Evolutionary conservation across 2,113 vertebrate species (phyloP).

Genomic region (Mandrillus leucophaeus): DNA sequence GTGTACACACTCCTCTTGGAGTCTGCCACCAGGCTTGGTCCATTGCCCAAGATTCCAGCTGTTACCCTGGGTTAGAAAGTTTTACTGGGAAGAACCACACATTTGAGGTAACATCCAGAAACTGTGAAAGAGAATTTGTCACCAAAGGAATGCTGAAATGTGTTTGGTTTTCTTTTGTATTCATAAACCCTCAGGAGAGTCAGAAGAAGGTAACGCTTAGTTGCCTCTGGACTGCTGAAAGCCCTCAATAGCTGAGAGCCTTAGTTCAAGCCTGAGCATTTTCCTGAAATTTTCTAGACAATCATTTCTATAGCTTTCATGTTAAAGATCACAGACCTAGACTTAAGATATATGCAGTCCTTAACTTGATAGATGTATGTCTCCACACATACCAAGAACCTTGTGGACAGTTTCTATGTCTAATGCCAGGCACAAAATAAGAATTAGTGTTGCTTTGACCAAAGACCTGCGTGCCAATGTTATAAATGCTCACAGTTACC

Average conservation of each 20-base stretch:
- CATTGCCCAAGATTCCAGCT: not conserved
- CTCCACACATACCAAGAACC: not conserved
- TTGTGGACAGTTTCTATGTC: not conserved
- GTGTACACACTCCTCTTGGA: accelerated
- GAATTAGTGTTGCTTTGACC: not conserved
- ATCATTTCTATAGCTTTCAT: not conserved
- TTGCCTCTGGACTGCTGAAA: not conserved
- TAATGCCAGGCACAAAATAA: not conserved
- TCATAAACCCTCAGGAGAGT: not conserved
- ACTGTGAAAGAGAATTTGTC: not conserved
- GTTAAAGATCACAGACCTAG: not conserved
- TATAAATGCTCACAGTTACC: accelerated
- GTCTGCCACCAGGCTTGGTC: not conserved
- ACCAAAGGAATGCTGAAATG: not conserved
- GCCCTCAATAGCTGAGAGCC: accelerated
- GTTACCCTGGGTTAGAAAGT: not conserved
- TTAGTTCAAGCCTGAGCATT: not conserved
- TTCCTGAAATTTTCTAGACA: not conserved
- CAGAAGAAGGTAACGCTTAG: not conserved
- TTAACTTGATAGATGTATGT: not conserved
- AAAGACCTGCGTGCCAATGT: not conserved
- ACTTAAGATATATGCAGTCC: not conserved
- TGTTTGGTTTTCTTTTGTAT: not conserved
- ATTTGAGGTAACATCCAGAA: not conserved
- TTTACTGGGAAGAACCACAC: not conserved